Base-by-base conservation (phyloP, 2,888 invertebrate species). In the Itoplectis maculator region DNA sequence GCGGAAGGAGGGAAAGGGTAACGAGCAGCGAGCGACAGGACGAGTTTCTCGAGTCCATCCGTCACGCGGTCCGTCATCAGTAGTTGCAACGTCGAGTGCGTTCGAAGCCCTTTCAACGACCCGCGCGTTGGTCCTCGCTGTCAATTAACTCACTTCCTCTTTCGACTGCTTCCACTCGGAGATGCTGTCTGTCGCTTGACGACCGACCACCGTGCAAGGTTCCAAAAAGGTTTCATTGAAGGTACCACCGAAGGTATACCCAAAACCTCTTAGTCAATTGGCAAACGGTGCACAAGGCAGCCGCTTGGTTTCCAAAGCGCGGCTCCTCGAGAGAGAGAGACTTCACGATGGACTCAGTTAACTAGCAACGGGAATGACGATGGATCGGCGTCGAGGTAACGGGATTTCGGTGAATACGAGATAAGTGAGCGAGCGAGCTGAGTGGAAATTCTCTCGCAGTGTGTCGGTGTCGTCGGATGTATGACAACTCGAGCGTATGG, bases 131-230 rank as follows among this genome's bases (percentile, higher is more conserved):
- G 70, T 77, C 66, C 68, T 69, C 49, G 49, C 11, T 70, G 70
- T 65, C 81, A 83, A 61, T 73, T 61, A 73, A 45, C 37, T n/a
- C n/a, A 59, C 45, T 47, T 35, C 13, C 40, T 18, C 23, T 20
- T 15, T 61, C 61, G 61, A 59, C 37, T 45, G 20, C 20, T 47
- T 61, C 18, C 61, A 15, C 59, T 29, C 35, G 15, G 13, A 13
- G 11, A 45, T 2, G 20, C 40, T 61, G 15, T 29, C 29, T 29
- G 29, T 29, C 40, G 7, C 20, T 65, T 23, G n/a, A n/a, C n/a
- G n/a, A n/a, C n/a, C n/a, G n/a, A n/a, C n/a, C n/a, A n/a, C n/a
- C n/a, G n/a, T n/a, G n/a, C n/a, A n/a, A n/a, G n/a, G n/a, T n/a
- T n/a, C n/a, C n/a, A n/a, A n/a, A n/a, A n/a, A n/a, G n/a, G n/a